Evolutionary conservation across 2,888 invertebrate species (phyloP).

Genomic region (Pinctada fucata): DNA sequence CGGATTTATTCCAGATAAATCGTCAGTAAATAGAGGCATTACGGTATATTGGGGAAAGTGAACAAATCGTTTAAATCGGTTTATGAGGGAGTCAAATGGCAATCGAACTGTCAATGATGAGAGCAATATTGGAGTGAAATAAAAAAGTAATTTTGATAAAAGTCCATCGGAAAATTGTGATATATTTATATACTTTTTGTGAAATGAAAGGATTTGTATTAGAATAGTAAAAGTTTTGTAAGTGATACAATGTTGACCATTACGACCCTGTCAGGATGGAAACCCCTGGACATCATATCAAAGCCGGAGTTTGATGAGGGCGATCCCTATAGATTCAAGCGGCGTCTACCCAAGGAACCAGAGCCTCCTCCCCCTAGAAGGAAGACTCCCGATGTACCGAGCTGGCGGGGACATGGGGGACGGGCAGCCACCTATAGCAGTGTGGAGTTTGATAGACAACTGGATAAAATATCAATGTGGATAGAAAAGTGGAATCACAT

Average conservation of each 20-base stretch:
- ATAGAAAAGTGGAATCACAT: conserved; percentile 67
- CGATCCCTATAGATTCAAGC: background rate
- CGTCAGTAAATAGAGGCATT: background rate
- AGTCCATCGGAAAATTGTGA: too few species aligned
- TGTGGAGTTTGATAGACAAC: conserved; percentile 70
- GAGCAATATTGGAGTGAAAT: too few species aligned
- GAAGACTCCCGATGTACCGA: conserved; percentile 11
- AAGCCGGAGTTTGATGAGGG: background rate
- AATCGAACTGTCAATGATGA: too few species aligned
- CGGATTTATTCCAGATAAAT: background rate
- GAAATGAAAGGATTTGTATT: too few species aligned
- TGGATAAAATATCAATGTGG: conserved; percentile 70
- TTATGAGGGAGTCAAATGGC: background rate
- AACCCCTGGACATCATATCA: background rate
- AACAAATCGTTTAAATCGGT: background rate
- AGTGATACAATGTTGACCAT: background rate
- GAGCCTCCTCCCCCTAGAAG: background rate
- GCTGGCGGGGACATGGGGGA: conserved; percentile 68
- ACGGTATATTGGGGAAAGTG: background rate
- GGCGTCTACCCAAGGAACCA: background rate
- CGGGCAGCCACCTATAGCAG: conserved; percentile 59
- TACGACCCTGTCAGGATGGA: background rate
- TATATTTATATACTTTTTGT: too few species aligned
- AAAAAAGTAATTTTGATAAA: too few species aligned
- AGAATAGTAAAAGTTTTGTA: background rate